Percentiles rank a stretch among this genome's conserved stretches.
Conservation (phyloP, 1,140 invertebrate genomes). For the Anadara kagoshimensis region DNA sequence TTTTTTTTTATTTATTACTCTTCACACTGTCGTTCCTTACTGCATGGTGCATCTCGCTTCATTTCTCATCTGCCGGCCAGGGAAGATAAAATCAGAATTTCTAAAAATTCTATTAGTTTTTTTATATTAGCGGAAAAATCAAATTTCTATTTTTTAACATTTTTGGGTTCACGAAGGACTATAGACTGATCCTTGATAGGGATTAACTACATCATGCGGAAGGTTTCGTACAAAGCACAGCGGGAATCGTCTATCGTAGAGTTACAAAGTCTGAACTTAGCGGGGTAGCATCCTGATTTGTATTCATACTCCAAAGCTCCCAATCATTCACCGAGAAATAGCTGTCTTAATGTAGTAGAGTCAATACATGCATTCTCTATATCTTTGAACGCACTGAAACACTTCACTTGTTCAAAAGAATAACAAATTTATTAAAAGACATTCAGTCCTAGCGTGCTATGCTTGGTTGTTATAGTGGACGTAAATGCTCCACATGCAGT, state of each 20-base stretch:
- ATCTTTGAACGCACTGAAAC: too few relatives aligned
- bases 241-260: constrained; percentile 35
- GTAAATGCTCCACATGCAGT: too few relatives aligned
- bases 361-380: too few relatives aligned
- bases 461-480: too few relatives aligned
- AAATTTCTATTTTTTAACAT: constrained; percentile 21
- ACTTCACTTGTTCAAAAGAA: too few relatives aligned
- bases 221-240: constrained; percentile 26
- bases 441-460: too few relatives aligned
- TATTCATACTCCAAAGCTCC: constrained; percentile 15
- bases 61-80: too few relatives aligned
- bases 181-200: constrained; percentile 9
- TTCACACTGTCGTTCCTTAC: too few relatives aligned
- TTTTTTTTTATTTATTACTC: too few relatives aligned
- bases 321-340: constrained; percentile 33
- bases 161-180: constrained; percentile 36
- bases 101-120: constrained; percentile 1
- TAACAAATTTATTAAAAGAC: too few relatives aligned
- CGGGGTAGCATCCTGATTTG: constrained; percentile 16
- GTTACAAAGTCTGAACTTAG: constrained; percentile 21
- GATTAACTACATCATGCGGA: constrained; percentile 28
- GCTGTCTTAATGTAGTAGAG: constrained; percentile 14
- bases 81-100: too few relatives aligned
- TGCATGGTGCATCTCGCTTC: too few relatives aligned
- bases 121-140: constrained; percentile 10